Conservation (phyloP, 35 echinoderm and acorn worm species). For the Diadema setosum region DNA sequence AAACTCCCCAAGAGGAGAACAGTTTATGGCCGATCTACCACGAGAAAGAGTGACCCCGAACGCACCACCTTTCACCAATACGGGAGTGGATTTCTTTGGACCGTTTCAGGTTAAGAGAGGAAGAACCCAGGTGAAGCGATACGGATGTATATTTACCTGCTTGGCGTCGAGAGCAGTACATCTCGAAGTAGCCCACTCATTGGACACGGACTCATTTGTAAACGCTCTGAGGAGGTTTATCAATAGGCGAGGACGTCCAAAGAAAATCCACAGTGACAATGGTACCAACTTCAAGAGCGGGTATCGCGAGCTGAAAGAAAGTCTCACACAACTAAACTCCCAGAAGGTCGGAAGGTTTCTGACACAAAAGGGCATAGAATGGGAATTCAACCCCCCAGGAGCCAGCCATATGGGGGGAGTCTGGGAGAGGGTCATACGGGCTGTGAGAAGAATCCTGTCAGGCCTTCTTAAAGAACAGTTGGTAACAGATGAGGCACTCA, state of each 20-base stretch:
- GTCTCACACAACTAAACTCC: not conserved
- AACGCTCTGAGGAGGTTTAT: constrained; percentile 61
- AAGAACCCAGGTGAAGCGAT: constrained; percentile 38
- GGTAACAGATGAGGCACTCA: constrained; percentile 10
- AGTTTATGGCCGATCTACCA: constrained; percentile 59
- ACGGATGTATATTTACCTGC: constrained; percentile 72
- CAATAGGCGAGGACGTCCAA: no score
- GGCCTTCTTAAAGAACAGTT: constrained; percentile 17
- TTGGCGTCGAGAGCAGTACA: constrained; percentile 46
- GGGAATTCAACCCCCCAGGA: constrained; percentile 58
- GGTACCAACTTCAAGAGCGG: not conserved
- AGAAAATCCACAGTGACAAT: no score
- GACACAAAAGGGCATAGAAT: constrained; percentile 17
- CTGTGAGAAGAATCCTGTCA: constrained; percentile 23
- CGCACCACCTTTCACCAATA: constrained; percentile 41
- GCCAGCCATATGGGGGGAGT: no score
- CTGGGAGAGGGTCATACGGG: constrained; percentile 52
- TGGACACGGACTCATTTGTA: constrained; percentile 61
- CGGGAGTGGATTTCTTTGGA: constrained; percentile 73
- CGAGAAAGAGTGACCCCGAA: no score
- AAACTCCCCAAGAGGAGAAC: constrained; percentile 5
- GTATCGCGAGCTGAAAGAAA: not conserved
- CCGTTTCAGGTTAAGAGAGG: constrained; percentile 51
- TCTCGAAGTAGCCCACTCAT: constrained; percentile 43
- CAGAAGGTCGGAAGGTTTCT: not conserved